Percentiles rank a stretch among this genome's conserved stretches.
Evolutionary conservation across 2,113 vertebrate species (phyloP).

Genomic region (Tragelaphus scriptus): DNA sequence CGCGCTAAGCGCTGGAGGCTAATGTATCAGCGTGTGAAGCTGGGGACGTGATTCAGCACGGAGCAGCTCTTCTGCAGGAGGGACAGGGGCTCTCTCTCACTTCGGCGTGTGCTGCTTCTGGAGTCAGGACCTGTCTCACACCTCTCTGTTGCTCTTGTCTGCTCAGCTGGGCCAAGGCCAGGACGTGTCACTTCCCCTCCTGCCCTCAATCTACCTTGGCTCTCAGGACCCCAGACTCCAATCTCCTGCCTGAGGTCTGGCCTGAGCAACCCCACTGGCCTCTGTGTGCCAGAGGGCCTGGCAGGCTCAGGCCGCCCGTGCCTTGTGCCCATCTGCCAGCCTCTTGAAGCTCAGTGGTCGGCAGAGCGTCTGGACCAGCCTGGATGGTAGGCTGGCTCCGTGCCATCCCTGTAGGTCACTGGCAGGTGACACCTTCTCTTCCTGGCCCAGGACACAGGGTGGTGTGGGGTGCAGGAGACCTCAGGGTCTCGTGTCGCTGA

Average conservation of each 20-base stretch:
- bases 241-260: not conserved
- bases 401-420: not conserved
- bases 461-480: not conserved
- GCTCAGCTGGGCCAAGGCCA: not conserved
- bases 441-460: accelerated
- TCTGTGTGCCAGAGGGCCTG: not conserved
- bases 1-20: accelerated
- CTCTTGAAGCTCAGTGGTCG: not conserved
- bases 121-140: accelerated
- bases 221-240: not conserved
- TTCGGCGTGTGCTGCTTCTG: accelerated
- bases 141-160: accelerated
- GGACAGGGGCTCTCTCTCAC: accelerated
- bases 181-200: accelerated
- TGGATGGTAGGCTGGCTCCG: not conserved
- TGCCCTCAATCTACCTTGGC: not conserved
- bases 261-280: not conserved
- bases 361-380: not conserved
- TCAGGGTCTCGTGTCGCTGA: not conserved
- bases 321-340: not conserved
- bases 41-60: accelerated
- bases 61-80: accelerated
- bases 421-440: not conserved
- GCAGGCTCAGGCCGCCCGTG: not conserved
- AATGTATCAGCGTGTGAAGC: accelerated